Conservation (phyloP, 2,888 invertebrate species). For the Tetramorium bicarinatum region DNA sequence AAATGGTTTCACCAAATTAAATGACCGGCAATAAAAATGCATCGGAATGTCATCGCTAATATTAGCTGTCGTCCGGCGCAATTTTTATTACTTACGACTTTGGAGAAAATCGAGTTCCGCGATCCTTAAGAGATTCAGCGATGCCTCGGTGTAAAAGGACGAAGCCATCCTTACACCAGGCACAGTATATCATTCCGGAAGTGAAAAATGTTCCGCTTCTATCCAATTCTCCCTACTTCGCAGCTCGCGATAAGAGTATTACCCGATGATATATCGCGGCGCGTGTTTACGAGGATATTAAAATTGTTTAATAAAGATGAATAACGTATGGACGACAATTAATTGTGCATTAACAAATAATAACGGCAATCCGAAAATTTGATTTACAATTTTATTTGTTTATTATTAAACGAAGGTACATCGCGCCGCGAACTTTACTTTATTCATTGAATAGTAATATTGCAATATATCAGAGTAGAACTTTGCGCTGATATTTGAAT, state of each 20-base stretch:
- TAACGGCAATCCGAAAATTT: conserved; percentile 36
- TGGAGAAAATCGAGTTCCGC: conserved; percentile 49
- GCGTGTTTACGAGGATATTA: conserved; percentile 76
- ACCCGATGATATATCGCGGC: conserved; percentile 73
- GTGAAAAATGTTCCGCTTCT: conserved; percentile 76
- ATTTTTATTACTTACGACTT: conserved; percentile 54
- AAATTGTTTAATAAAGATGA: conserved; percentile 73
- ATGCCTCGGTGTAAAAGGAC: conserved; percentile 54
- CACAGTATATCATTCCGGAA: conserved; percentile 74
- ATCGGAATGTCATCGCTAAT: conserved; percentile 54
- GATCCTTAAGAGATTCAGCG: conserved; percentile 64
- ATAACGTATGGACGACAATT: conserved; percentile 46
- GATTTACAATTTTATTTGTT: conserved; percentile 40
- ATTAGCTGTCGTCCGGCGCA: conserved; percentile 48
- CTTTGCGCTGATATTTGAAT: conserved; percentile 38
- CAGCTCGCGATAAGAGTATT: conserved; percentile 75
- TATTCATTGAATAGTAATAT: not conserved
- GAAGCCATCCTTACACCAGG: conserved; percentile 62
- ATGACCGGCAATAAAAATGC: conserved; percentile 50
- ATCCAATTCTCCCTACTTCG: conserved; percentile 75
- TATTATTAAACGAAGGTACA: conserved; percentile 9
- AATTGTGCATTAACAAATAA: conserved; percentile 61
- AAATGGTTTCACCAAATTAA: not conserved
- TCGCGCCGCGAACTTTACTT: not conserved
- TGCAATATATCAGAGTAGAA: conserved; percentile 11